A percentile compares a stretch with the other conserved stretches of the same genome.
These are phyloP conservation scores for Solen grandis DNA, from an alignment of 1,140 invertebrate genomes.

Conservation along the genomic window DNA sequence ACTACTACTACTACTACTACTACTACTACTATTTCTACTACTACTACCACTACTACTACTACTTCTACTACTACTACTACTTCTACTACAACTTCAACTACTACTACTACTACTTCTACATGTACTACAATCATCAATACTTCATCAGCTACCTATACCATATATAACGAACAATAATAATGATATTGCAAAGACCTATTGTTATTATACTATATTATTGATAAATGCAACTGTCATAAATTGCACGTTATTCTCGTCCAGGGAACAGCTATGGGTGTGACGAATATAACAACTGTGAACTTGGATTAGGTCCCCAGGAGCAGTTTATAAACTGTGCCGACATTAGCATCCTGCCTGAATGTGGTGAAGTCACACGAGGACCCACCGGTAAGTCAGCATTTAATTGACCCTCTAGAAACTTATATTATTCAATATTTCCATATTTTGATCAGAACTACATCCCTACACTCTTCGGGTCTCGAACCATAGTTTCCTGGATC, in stretches of 20 bases:
- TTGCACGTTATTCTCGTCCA: constrained; percentile 24
- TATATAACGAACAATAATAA: neutral
- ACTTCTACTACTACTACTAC: no score
- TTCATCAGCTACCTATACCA: no score
- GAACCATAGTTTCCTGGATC: no score
- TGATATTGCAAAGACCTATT: neutral
- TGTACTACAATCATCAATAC: no score
- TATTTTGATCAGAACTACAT: neutral
- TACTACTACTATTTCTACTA: no score
- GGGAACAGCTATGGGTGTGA: constrained; percentile 70
- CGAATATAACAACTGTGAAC: constrained; percentile 55
- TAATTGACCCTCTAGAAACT: neutral
- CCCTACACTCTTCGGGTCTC: no score
- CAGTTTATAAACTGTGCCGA: constrained; percentile 87
- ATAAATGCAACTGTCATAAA: neutral
- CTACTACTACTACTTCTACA: no score
- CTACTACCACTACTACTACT: no score
- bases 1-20: no score
- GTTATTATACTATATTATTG: neutral
- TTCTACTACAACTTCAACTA: no score
- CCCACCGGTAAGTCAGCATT: neutral
- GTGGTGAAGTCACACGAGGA: neutral
- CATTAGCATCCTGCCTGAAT: constrained; percentile 82
- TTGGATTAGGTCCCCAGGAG: constrained; percentile 82
- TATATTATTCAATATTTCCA: neutral